Conservation (phyloP, 1,140 invertebrate genomes). For the Coptotermes formosanus region DNA sequence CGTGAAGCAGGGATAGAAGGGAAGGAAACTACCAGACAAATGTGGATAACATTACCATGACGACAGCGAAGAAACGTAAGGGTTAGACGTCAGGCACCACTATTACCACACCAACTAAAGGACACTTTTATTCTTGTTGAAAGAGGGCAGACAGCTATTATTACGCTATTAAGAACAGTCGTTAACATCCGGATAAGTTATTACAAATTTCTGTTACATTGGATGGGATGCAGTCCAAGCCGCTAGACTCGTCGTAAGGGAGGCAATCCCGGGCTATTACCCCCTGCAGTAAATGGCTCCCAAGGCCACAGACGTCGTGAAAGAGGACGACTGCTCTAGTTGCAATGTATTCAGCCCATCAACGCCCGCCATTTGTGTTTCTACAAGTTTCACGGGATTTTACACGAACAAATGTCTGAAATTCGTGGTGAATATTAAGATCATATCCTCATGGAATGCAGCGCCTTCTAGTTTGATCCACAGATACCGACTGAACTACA, state of each 20-base stretch:
- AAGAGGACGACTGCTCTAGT: too few relatives aligned
- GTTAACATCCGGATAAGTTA: conserved; percentile 7
- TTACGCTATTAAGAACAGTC: not conserved
- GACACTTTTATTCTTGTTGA: not conserved
- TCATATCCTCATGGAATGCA: too few relatives aligned
- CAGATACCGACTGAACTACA: too few relatives aligned
- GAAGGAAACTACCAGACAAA: not conserved
- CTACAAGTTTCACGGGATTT: too few relatives aligned
- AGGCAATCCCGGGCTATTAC: not conserved
- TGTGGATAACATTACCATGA: not conserved
- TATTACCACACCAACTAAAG: not conserved
- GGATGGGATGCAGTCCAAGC: not conserved
- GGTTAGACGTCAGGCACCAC: not conserved
- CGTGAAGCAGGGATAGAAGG: not conserved
- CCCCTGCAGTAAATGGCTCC: not conserved
- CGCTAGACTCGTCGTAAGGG: too few relatives aligned
- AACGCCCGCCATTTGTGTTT: too few relatives aligned
- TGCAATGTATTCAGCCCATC: too few relatives aligned
- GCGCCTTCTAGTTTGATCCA: too few relatives aligned
- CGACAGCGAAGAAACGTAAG: not conserved
- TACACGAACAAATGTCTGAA: too few relatives aligned
- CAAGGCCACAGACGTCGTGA: not conserved
- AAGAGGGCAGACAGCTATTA: not conserved
- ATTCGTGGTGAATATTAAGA: too few relatives aligned
- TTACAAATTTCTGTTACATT: not conserved